A percentile compares a stretch with the other conserved stretches of the same genome.
These are phyloP conservation scores for Asarcornis scutulata DNA, from an alignment of 2,113 vertebrate genomes.

Conservation along the genomic window DNA sequence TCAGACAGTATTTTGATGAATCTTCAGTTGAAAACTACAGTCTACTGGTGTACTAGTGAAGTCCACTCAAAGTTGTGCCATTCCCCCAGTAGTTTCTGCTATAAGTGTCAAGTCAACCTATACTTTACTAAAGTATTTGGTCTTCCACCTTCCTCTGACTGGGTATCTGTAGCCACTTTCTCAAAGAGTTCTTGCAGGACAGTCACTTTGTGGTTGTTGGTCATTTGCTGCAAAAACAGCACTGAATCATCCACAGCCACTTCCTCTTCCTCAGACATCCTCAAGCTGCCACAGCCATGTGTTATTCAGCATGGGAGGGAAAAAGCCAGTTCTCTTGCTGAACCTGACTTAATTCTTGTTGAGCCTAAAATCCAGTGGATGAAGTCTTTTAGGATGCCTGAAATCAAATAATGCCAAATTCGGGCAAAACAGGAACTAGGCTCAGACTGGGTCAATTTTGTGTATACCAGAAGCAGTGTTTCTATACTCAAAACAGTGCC, in stretches of 20 bases:
- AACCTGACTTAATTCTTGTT: neutral
- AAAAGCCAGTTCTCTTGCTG: neutral
- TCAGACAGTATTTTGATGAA: neutral
- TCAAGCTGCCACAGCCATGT: neutral
- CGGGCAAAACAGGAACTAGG: neutral
- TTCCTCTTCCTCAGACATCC: neutral
- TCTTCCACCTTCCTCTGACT: neutral
- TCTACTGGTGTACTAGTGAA: neutral
- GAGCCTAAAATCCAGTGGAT: neutral
- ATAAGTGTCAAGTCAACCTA: neutral
- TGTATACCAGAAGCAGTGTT: neutral
- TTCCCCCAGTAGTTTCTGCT: neutral
- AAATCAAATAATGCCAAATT: neutral
- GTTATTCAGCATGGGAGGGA: neutral
- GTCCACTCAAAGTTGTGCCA: neutral
- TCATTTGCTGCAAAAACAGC: neutral
- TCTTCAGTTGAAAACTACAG: neutral
- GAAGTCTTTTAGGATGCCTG: neutral
- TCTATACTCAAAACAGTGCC: neutral
- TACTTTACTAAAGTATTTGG: neutral
- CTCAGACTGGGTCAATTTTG: neutral
- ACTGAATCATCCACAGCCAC: rapidly evolving
- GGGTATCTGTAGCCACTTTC: neutral
- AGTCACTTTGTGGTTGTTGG: neutral
- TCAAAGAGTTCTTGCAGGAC: neutral